Evolutionary conservation across 2,797 vertebrate species (phyloP).

Genomic region (Adelosebastes latens): DNA sequence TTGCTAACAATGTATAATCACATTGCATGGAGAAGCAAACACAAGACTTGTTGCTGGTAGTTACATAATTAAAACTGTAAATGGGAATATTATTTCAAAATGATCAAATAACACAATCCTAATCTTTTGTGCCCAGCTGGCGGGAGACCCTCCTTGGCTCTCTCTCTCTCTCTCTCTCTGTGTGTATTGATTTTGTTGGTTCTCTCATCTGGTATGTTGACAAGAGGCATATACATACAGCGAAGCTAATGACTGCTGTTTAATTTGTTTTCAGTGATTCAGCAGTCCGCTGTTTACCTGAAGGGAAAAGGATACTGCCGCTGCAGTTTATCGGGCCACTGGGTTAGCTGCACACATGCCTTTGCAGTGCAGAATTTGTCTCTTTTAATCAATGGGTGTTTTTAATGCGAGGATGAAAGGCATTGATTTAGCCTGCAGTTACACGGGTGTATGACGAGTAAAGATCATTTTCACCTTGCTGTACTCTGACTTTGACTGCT

Average conservation of each 20-base stretch:
- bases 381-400: constrained; percentile 43
- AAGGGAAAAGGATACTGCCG: constrained; percentile 44
- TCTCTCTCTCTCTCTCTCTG: constrained; percentile 22
- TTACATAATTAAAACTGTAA: constrained; percentile 51
- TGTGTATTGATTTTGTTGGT: constrained; percentile 61
- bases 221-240: constrained; percentile 67
- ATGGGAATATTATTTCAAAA: constrained; percentile 58
- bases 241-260: constrained; percentile 58
- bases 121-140: constrained; percentile 52
- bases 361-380: constrained; percentile 29
- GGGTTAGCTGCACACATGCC: constrained; percentile 24
- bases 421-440: constrained; percentile 1
- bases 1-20: constrained; percentile 6
- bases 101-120: constrained; percentile 42
- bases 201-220: constrained; percentile 61
- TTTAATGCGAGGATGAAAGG: constrained; percentile 22
- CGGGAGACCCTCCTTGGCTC: constrained; percentile 26
- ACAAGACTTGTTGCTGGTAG: not conserved
- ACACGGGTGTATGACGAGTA: not conserved
- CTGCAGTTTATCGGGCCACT: constrained; percentile 40
- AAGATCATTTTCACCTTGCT: not conserved
- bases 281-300: constrained; percentile 57
- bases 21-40: not conserved
- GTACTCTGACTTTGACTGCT: not conserved
- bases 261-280: constrained; percentile 63